Percentiles rank a stretch among this genome's conserved stretches.
These are phyloP conservation scores for Fragum sueziense DNA, from an alignment of 2,888 invertebrate species.

Conservation along the genomic window DNA sequence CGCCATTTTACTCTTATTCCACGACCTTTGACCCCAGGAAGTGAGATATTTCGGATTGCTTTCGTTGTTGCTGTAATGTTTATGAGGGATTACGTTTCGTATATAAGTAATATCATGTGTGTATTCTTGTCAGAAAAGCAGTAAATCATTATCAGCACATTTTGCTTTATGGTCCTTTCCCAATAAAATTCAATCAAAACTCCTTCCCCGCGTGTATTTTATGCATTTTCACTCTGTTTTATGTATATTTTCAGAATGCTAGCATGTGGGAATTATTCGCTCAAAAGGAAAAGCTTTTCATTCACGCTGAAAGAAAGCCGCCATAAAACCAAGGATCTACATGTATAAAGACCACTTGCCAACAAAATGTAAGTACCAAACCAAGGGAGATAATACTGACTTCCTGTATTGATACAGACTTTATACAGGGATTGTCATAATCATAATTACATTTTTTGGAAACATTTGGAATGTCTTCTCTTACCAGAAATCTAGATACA, in stretches of 20 bases:
- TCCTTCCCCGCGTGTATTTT: slow-evolving; percentile 22
- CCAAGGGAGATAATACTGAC: slow-evolving; percentile 1
- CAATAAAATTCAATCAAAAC: slow-evolving; percentile 46
- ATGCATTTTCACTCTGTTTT: slow-evolving; percentile 38
- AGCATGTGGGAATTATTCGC: slow-evolving; percentile 46
- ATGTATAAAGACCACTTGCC: neutral
- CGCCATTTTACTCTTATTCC: slow-evolving; percentile 16
- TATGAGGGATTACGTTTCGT: slow-evolving; percentile 41
- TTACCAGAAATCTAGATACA: no score
- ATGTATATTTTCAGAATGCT: slow-evolving; percentile 37
- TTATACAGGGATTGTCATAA: neutral
- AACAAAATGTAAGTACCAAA: neutral
- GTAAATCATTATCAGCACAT: slow-evolving; percentile 34
- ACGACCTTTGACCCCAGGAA: slow-evolving; percentile 12
- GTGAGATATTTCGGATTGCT: slow-evolving; percentile 2
- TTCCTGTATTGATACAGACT: neutral
- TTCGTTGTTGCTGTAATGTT: slow-evolving; percentile 35
- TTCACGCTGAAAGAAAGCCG: slow-evolving; percentile 38
- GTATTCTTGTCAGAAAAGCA: slow-evolving; percentile 5
- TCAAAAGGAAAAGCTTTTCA: slow-evolving; percentile 21
- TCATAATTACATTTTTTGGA: no score
- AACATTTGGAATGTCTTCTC: no score
- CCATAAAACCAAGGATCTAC: slow-evolving; percentile 27
- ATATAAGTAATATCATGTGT: slow-evolving; percentile 43
- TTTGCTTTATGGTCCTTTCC: slow-evolving; percentile 35